Conservation (phyloP, 2,113 vertebrate species). For the Hirundichthys speculiger region DNA sequence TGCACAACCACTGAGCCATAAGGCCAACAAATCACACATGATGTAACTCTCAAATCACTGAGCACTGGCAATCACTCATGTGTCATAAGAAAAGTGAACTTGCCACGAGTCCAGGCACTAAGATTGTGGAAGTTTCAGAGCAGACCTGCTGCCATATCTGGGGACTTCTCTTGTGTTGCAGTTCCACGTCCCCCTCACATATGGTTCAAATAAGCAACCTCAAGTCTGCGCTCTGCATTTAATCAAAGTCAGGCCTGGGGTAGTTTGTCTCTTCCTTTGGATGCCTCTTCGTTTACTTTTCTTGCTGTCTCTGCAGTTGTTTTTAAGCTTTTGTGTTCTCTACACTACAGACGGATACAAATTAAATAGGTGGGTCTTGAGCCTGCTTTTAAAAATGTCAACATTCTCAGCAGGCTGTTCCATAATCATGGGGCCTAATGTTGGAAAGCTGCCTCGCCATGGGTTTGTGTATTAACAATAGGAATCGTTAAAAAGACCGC, state of each 20-base stretch:
- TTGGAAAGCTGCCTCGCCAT: no score
- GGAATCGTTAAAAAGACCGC: no score
- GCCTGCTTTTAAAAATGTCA: no score
- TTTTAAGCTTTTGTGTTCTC: conserved; percentile 6
- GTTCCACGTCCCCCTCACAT: conserved; percentile 68
- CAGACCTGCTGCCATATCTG: conserved; percentile 30
- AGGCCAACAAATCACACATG: conserved; percentile 58
- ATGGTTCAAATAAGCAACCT: conserved; percentile 72
- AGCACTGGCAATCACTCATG: conserved; percentile 25
- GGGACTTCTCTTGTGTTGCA: background rate
- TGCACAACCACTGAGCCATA: conserved; percentile 50
- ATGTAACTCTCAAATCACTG: conserved; percentile 54
- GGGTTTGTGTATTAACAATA: no score
- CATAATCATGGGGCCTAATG: no score
- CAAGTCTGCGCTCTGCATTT: conserved; percentile 52
- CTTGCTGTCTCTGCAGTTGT: conserved; percentile 11
- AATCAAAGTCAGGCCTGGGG: conserved; percentile 68
- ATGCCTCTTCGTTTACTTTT: conserved; percentile 24
- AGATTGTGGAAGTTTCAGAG: conserved; percentile 30
- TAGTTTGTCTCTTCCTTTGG: conserved; percentile 29
- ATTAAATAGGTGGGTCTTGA: no score
- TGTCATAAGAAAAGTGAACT: conserved; percentile 53
- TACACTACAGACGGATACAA: no score
- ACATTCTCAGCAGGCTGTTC: no score
- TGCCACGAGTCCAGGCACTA: conserved; percentile 36